These are phyloP conservation scores for Microcebus ravelobensis DNA, from an alignment of 2,113 vertebrate species.

Conservation along the genomic window DNA sequence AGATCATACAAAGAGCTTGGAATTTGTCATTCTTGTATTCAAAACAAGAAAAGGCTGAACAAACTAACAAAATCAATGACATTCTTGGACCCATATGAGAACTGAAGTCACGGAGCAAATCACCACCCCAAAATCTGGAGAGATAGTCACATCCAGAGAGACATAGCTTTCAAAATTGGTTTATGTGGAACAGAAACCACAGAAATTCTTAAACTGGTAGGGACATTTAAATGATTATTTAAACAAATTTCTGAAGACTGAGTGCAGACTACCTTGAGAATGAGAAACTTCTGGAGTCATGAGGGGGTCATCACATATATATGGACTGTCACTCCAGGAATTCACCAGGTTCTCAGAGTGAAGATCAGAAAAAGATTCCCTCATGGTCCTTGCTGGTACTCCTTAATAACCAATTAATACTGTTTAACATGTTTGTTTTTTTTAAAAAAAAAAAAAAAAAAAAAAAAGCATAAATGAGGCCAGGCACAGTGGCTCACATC, in stretches of 20 bases:
- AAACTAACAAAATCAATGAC: not conserved
- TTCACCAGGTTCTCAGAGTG: not conserved
- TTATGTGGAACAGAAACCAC: not conserved
- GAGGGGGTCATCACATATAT: not conserved
- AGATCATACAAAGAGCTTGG: not conserved
- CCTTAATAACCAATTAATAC: slow-evolving; percentile 14
- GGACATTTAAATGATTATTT: not conserved
- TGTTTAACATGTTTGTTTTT: not conserved
- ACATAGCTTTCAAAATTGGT: not conserved
- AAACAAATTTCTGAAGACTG: not conserved
- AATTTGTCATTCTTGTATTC: not conserved
- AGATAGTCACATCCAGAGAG: not conserved
- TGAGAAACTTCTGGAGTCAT: not conserved
- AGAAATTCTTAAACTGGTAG: not conserved
- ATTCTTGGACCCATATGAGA: not conserved
- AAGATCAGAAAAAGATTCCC: not conserved
- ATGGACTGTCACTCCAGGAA: not conserved
- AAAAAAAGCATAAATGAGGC: no score
- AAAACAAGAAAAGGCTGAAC: not conserved
- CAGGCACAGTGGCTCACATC: no score
- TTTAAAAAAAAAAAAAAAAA: no score
- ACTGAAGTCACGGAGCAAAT: not conserved
- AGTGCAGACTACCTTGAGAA: not conserved
- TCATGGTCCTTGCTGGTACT: not conserved
- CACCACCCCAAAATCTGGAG: not conserved